Evolutionary conservation across 1,140 invertebrate genomes (phyloP), one percentile per base, ranked within the genome.

Genomic region (Globodera ellingtonae): DNA sequence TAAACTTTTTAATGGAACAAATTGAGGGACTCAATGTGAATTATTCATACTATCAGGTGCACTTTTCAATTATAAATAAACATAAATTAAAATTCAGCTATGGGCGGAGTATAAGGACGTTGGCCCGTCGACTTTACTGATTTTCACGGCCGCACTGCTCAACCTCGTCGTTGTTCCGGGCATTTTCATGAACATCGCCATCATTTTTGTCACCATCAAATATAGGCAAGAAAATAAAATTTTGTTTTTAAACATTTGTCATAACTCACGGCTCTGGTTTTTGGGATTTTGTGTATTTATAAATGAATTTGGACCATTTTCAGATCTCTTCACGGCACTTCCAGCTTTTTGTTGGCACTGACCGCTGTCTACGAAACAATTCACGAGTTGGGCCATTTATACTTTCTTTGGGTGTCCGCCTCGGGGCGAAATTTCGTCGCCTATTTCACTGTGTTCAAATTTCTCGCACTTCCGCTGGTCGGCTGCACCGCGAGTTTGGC

Each of bases 161-260:
- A 74, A 74, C 56, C 24, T 50, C 9, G 56, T 74, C n/a, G 72
- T 74, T 35, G 56, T 74, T 50, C 72, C 72, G n/a, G 72, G 72
- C 44, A 74, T 74, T 18, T 74, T 35, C 56, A 74, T 75, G 73
- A 75, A 75, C 65, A 18, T 65, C n/a, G 24, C 47, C 56, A 75
- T 75, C 65, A 21, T 75, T 59, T 75, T 50, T 21, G 18, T 75
- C 44, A 75, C 73, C 21, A n/a, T 75, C 46, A 75, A 75, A 75
- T 75, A 75, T 44, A 47, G 52, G 24, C 18, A 75, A 15, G 8
- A 48, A 15, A 15, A 56, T 52, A 13, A 75, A 2, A 35, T 65
- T 65, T 15, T 15, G 21, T n/a, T 46, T 24, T 10, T 56, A 74
- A 74, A 6, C 24, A 18, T 47, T 47, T 15, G n/a, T 24, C 6